phyloP scores from a whole-genome alignment of 2,888 invertebrate genomes.

The Drosophila pegasa region DNA sequence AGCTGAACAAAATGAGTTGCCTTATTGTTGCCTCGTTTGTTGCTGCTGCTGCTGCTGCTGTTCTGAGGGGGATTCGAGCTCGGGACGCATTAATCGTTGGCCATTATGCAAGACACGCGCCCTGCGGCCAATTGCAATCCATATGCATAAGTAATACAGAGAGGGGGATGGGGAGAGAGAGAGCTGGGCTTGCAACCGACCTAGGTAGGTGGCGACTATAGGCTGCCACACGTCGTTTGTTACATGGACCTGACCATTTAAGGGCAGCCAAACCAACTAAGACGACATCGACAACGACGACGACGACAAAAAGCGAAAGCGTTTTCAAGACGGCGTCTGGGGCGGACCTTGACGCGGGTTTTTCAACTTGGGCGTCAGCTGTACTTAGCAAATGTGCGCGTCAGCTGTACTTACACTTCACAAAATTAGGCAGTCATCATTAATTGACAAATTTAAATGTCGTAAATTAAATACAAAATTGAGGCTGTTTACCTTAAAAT shows the following conservation, averaged over 20 bases:
- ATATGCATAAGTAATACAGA: slow-evolving; percentile 53
- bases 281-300: slow-evolving; percentile 27
- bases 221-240: slow-evolving; percentile 58
- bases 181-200: slow-evolving; percentile 5
- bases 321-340: slow-evolving; percentile 52
- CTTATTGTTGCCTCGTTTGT: slow-evolving; percentile 50
- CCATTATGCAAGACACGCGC: slow-evolving; percentile 79
- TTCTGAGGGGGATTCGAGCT: slow-evolving; percentile 17
- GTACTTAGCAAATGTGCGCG: slow-evolving; percentile 10
- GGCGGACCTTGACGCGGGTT: slow-evolving; percentile 75
- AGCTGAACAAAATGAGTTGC: slow-evolving; percentile 53
- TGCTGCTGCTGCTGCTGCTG: slow-evolving; percentile 4
- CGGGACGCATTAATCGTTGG: slow-evolving; percentile 65
- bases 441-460: neutral
- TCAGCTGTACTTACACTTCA: slow-evolving; percentile 27
- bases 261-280: slow-evolving; percentile 58
- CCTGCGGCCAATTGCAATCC: slow-evolving; percentile 69
- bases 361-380: slow-evolving; percentile 63
- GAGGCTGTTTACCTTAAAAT: neutral
- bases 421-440: slow-evolving; percentile 7
- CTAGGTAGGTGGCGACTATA: slow-evolving; percentile 39
- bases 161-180: neutral
- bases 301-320: slow-evolving; percentile 75
- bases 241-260: slow-evolving; percentile 67
- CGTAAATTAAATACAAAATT: neutral